These are phyloP conservation scores for Micronycteris hirsuta DNA, from an alignment of 2,113 vertebrate genomes.

Conservation along the genomic window DNA sequence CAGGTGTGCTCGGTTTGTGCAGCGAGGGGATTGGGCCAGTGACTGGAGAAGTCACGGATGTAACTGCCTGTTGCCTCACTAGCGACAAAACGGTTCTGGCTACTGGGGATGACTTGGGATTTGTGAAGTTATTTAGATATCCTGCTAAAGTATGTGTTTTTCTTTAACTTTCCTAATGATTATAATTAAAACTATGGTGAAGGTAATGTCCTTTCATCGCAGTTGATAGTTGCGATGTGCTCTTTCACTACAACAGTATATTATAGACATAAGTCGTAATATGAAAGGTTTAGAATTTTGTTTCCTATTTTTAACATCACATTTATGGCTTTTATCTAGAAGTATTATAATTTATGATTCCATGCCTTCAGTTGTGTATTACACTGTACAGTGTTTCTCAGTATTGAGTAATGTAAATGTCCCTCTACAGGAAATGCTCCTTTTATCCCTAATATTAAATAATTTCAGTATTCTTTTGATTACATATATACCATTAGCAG, in stretches of 20 bases:
- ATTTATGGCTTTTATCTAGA: constrained; percentile 6
- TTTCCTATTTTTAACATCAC: constrained; percentile 12
- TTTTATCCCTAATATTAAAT: constrained; percentile 11
- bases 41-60: constrained; percentile 94
- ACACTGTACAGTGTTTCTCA: constrained; percentile 8
- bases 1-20: constrained; percentile 92
- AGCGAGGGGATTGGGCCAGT: constrained; percentile 97
- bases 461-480: constrained; percentile 15
- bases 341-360: neutral
- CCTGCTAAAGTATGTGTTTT: constrained; percentile 91
- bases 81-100: constrained; percentile 91
- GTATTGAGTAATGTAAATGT: neutral
- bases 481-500: neutral
- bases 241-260: neutral
- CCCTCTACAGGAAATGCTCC: neutral
- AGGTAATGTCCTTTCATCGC: neutral
- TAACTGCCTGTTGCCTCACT: constrained; percentile 93
- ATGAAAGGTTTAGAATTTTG: neutral
- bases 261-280: neutral
- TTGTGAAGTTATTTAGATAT: constrained; percentile 96
- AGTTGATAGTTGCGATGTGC: neutral
- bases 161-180: constrained; percentile 40
- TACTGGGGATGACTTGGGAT: constrained; percentile 97
- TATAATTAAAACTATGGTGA: neutral
- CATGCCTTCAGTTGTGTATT: neutral